Base-by-base conservation (phyloP, 2,888 invertebrate species). In the Sminthurinus aureus region DNA sequence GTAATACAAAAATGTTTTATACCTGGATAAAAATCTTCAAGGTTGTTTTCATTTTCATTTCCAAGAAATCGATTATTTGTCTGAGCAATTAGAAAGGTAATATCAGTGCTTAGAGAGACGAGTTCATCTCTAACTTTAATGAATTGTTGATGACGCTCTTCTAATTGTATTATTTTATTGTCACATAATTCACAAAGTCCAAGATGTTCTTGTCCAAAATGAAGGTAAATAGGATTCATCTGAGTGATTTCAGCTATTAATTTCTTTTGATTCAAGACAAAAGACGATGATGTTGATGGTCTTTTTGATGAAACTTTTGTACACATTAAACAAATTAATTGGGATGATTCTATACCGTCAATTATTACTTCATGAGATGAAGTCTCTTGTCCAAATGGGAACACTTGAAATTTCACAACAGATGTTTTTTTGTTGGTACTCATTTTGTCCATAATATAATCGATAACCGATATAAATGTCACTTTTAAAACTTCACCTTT, bases 111-210 rank as follows among this genome's bases (percentile, higher is more conserved):
- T 9, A 81, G 64, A 12, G 18, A 50, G 22, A 69, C 50, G 0
- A 84, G n/a, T 51, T 64, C 26, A 9, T 81, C 24, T 50, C 81
- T 71, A 4, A 81, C 11, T 20, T 77, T 58, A 71, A 73, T 9
- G 50, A 84, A 84, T 0, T 51, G 69, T 18, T 52, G 64, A 58
- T 64, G 81, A 18, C 24, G 9, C 8, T 84, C 81, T 52, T 76
- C 58, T 24, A 84, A 58, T 38, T 77, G n/a, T 0, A 71, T 20
- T 20, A 84, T 80, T 77, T 81, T 52, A 15, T 51, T 26, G 18
- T 81, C 58, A 73, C 84, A 84, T 13, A 24, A 18, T 1, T 81
- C 51, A 51, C 84, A 84, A 84, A 76, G 77, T 0, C 81, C 75
- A 13, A 58, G 77, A 51, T 26, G 20, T 58, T 78, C 77, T 15